Evolutionary conservation across 2,797 vertebrate genomes (phyloP).

Genomic region (Phyllotis vaccarum): DNA sequence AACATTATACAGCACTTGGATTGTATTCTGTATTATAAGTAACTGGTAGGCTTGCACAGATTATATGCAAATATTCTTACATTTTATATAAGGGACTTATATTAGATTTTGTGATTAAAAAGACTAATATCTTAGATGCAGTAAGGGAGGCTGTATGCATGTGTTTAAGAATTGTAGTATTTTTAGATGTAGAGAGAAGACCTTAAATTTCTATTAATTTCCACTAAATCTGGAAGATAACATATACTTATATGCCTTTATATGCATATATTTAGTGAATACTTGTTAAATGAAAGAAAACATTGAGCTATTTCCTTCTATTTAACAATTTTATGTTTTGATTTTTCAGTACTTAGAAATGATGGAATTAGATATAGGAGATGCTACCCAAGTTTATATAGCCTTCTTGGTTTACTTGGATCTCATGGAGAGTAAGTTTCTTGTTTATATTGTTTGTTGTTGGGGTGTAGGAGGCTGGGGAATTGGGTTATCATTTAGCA

Average conservation of each 20-base stretch:
- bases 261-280: conserved; percentile 28
- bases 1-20: neutral
- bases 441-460: conserved; percentile 61
- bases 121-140: neutral
- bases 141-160: neutral
- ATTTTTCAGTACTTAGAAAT: conserved; percentile 92
- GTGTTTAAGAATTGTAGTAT: conserved; percentile 28
- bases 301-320: conserved; percentile 55
- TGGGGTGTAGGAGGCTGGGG: neutral
- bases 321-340: conserved; percentile 65
- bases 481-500: neutral
- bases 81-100: neutral
- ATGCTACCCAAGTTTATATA: conserved; percentile 92
- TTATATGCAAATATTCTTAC: neutral
- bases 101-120: neutral
- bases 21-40: neutral
- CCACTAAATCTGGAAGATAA: neutral
- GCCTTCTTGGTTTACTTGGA: conserved; percentile 97
- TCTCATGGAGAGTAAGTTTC: conserved; percentile 90
- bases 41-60: neutral
- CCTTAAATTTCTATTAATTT: conserved; percentile 23
- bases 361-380: conserved; percentile 91
- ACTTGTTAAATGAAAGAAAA: conserved; percentile 65
- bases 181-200: neutral
- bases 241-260: neutral